These are phyloP conservation scores for Bathynomus jamesi DNA, from an alignment of 1,140 invertebrate genomes.

Conservation along the genomic window DNA sequence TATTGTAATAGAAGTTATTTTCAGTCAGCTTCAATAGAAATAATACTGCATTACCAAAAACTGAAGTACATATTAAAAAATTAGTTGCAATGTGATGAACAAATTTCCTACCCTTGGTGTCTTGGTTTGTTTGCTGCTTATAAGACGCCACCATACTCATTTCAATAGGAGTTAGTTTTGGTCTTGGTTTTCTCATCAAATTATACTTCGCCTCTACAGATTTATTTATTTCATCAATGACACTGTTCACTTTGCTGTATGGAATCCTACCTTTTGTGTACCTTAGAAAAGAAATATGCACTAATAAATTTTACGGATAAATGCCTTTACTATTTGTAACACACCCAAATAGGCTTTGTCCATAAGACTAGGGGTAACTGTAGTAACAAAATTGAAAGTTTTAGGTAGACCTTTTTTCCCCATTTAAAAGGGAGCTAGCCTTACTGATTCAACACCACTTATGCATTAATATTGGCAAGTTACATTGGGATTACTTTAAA, in stretches of 20 bases:
- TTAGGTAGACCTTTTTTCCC: too few relatives aligned
- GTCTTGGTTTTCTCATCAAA: slow-evolving; percentile 18
- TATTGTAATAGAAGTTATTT: not conserved
- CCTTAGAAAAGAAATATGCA: slow-evolving; percentile 3
- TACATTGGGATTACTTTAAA: too few relatives aligned
- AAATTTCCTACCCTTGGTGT: slow-evolving; percentile 21
- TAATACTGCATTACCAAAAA: not conserved
- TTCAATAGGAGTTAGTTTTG: slow-evolving; percentile 20
- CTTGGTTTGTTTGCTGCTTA: slow-evolving; percentile 17
- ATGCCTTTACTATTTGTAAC: too few relatives aligned
- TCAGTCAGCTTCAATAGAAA: not conserved
- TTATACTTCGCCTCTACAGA: slow-evolving; percentile 26
- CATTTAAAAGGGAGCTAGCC: too few relatives aligned
- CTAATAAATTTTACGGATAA: too few relatives aligned
- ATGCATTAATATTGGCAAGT: too few relatives aligned
- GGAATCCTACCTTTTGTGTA: slow-evolving; percentile 27
- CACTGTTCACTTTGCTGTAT: slow-evolving; percentile 25
- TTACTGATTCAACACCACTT: too few relatives aligned
- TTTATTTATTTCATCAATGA: slow-evolving; percentile 26
- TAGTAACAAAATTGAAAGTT: too few relatives aligned
- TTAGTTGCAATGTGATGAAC: not conserved
- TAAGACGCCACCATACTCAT: slow-evolving; percentile 23
- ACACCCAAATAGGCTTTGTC: too few relatives aligned
- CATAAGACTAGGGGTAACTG: too few relatives aligned
- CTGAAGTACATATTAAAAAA: not conserved